phyloP scores from a whole-genome alignment of 2,797 vertebrate species.

The Chiloscyllium punctatum region DNA sequence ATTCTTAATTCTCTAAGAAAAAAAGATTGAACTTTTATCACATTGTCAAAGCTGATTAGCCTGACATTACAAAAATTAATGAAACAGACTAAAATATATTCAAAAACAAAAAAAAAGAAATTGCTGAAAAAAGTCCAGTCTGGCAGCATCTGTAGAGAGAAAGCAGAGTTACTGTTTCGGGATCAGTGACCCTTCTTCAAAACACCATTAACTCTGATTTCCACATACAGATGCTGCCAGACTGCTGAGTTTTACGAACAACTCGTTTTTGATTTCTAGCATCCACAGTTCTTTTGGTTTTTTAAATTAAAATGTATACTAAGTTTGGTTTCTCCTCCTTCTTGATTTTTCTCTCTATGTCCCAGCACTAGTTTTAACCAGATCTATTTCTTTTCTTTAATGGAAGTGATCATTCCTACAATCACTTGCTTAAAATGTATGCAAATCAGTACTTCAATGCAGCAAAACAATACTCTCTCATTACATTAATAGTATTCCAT shows the following conservation, averaged over 20 bases:
- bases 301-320: too few species aligned
- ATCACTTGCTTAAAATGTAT: background rate
- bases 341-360: background rate
- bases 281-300: too few species aligned
- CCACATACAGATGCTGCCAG: too few species aligned
- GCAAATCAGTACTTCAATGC: background rate
- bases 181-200: too few species aligned
- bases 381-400: background rate
- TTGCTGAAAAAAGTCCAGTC: too few species aligned
- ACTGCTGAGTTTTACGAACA: too few species aligned
- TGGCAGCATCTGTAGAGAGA: too few species aligned
- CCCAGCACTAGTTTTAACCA: background rate
- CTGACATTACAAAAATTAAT: background rate
- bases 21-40: background rate
- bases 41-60: background rate
- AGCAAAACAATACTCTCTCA: background rate
- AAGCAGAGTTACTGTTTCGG: too few species aligned
- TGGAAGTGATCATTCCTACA: background rate
- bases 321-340: background rate
- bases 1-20: background rate
- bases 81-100: background rate
- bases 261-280: too few species aligned
- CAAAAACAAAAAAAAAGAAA: background rate
- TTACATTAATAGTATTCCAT: background rate
- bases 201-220: too few species aligned